Conservation (phyloP, 2,888 invertebrate genomes). For the Erannis defoliaria region DNA sequence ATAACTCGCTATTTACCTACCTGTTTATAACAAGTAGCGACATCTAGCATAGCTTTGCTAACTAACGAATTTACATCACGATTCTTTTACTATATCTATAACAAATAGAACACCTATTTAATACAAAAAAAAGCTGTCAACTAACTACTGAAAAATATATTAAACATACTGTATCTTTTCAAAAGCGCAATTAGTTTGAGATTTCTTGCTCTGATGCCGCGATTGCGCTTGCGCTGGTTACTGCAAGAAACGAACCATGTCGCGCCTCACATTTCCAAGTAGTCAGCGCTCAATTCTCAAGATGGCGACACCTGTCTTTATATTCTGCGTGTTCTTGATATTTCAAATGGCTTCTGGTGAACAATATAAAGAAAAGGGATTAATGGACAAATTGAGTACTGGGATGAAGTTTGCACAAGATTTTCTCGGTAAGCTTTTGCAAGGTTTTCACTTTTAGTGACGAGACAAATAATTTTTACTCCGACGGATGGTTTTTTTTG, state of each 20-base stretch:
- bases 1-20: background rate
- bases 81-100: too few relatives aligned
- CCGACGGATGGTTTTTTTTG: too few relatives aligned
- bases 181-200: slow-evolving; percentile 56
- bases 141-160: background rate
- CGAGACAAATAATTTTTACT: too few relatives aligned
- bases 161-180: slow-evolving; percentile 60
- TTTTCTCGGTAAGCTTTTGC: slow-evolving; percentile 70
- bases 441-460: background rate
- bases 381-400: slow-evolving; percentile 70
- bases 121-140: background rate
- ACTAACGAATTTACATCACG: background rate
- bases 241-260: slow-evolving; percentile 66
- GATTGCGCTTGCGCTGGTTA: slow-evolving; percentile 72
- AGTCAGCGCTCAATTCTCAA: slow-evolving; percentile 60
- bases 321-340: slow-evolving; percentile 56
- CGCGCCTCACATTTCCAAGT: slow-evolving; percentile 51
- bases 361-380: slow-evolving; percentile 62
- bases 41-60: slow-evolving; percentile 49
- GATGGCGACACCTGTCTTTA: slow-evolving; percentile 74
- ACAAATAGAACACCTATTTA: background rate
- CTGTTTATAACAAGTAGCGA: slow-evolving; percentile 45
- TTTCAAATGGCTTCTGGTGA: slow-evolving; percentile 58
- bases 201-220: slow-evolving; percentile 70
- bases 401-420: slow-evolving; percentile 80